Conservation (phyloP, 2,797 vertebrate genomes). For the Cirrhinus mrigala region DNA sequence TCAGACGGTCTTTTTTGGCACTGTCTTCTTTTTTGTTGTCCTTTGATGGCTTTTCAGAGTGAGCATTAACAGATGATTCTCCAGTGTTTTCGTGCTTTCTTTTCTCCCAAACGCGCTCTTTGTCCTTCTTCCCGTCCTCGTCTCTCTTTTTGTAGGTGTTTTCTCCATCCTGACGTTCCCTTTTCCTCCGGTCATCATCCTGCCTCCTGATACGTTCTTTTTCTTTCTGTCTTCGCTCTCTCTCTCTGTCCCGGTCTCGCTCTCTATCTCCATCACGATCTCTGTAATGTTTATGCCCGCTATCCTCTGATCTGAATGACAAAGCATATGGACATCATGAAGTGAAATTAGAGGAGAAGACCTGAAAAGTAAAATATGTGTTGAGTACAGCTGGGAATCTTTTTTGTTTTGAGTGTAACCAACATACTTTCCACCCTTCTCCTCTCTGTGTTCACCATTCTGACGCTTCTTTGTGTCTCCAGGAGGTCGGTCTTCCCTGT, state of each 20-base stretch:
- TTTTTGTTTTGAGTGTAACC: no score
- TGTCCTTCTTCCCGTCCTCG: conserved; percentile 89
- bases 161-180: conserved; percentile 92
- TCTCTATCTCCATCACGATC: conserved; percentile 89
- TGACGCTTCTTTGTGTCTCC: conserved; percentile 83
- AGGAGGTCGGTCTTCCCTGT: conserved; percentile 86
- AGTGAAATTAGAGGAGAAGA: background rate
- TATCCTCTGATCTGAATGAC: conserved; percentile 84
- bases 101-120: conserved; percentile 85
- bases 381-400: background rate
- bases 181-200: conserved; percentile 91
- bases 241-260: conserved; percentile 85
- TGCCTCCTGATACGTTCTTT: conserved; percentile 88
- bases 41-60: conserved; percentile 80
- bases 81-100: conserved; percentile 82
- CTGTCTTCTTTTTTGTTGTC: conserved; percentile 90
- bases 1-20: conserved; percentile 89
- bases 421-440: conserved; percentile 88
- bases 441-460: conserved; percentile 88
- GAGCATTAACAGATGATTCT: conserved; percentile 74
- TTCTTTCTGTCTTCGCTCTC: conserved; percentile 85
- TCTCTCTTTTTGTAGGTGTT: conserved; percentile 87
- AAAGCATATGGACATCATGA: background rate
- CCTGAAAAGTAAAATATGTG: conserved; percentile 6
- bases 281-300: conserved; percentile 88